A percentile compares a stretch with the other conserved stretches of the same genome.
phyloP scores from a whole-genome alignment of 2,113 vertebrate genomes.

The Lycocorax pyrrhopterus region DNA sequence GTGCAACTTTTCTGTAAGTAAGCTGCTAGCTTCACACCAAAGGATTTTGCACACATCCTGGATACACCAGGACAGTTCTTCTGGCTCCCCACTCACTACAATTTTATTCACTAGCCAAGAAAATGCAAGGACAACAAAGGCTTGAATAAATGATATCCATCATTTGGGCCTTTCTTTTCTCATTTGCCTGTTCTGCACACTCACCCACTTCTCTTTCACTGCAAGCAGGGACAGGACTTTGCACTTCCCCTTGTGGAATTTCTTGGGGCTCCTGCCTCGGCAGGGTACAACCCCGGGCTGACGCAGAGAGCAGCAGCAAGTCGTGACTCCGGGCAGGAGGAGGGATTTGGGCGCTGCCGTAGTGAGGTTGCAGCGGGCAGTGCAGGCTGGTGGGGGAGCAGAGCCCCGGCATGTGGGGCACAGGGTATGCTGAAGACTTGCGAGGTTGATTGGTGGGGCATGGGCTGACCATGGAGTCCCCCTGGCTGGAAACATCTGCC shows the following conservation, averaged over 20 bases:
- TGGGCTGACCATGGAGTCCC: accelerated
- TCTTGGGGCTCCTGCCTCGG: background rate
- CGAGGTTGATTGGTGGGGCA: no score
- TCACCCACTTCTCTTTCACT: background rate
- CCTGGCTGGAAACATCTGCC: background rate
- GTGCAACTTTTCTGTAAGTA: background rate
- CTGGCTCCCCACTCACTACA: background rate
- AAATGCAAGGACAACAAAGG: background rate
- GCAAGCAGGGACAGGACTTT: background rate
- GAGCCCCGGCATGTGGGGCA: background rate
- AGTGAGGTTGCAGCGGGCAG: background rate
- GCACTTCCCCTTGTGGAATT: background rate
- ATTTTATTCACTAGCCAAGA: background rate
- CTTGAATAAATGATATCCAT: background rate
- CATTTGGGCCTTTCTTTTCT: background rate
- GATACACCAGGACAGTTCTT: background rate
- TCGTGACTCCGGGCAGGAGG: background rate
- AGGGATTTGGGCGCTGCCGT: accelerated
- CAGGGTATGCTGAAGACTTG: accelerated
- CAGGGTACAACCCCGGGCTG: background rate
- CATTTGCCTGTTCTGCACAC: background rate
- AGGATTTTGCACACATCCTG: background rate
- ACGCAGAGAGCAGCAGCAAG: background rate
- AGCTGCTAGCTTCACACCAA: background rate
- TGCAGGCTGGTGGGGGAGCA: background rate